These are phyloP conservation scores for Atherinosoma microstoma DNA, from an alignment of 2,797 vertebrate species.

Conservation along the genomic window DNA sequence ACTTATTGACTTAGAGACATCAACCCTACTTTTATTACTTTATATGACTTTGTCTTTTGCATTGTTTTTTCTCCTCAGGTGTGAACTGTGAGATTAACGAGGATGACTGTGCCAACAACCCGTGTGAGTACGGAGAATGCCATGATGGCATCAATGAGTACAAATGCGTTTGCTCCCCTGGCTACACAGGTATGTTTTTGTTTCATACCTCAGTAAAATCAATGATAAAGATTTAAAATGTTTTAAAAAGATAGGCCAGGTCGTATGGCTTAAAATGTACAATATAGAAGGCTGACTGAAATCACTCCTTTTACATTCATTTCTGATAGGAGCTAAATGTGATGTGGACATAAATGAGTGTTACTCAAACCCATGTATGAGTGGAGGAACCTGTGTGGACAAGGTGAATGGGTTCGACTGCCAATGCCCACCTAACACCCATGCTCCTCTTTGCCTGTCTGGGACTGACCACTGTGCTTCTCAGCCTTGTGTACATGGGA, in stretches of 20 bases:
- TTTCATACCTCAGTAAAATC: not conserved
- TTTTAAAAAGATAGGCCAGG: not conserved
- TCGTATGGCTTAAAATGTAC: not conserved
- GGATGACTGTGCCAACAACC: constrained; percentile 92
- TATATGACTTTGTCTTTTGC: not conserved
- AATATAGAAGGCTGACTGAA: not conserved
- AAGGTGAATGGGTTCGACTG: constrained; percentile 89
- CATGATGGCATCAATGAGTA: constrained; percentile 92
- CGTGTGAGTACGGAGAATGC: constrained; percentile 89
- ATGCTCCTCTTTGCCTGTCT: constrained; percentile 88
- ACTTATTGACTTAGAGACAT: not conserved
- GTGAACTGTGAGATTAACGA: constrained; percentile 93
- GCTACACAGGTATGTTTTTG: constrained; percentile 89
- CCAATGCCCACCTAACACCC: constrained; percentile 88
- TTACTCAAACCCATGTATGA: constrained; percentile 89
- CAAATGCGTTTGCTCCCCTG: constrained; percentile 89
- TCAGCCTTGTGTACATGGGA: constrained; percentile 87
- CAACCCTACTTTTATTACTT: not conserved
- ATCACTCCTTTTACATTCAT: constrained; percentile 22
- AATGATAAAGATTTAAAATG: not conserved
- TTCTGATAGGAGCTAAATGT: constrained; percentile 85
- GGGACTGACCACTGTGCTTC: constrained; percentile 89
- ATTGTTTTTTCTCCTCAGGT: constrained; percentile 74
- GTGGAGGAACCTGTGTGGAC: constrained; percentile 89
- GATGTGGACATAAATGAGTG: constrained; percentile 91